phyloP scores from a whole-genome alignment of 2,888 invertebrate genomes.

The Zaprionus bogoriensis region DNA sequence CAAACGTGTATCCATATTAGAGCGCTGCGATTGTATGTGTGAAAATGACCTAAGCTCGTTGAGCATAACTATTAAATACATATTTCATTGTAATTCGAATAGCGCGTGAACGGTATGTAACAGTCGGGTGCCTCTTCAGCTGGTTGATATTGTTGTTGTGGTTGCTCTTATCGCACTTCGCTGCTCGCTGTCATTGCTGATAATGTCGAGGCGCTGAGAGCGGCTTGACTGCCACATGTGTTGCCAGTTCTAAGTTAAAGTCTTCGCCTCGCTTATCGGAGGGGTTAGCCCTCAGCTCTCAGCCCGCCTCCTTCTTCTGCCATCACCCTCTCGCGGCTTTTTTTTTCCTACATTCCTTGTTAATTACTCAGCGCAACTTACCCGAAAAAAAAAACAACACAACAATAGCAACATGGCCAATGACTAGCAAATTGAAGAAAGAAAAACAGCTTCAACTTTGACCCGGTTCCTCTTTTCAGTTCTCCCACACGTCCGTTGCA shows the following conservation, averaged over 20 bases:
- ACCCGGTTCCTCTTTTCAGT: conserved; percentile 17
- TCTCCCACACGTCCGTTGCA: conserved; percentile 58
- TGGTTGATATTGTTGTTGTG: conserved; percentile 21
- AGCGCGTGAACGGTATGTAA: too few species aligned
- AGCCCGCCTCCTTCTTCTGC: background rate
- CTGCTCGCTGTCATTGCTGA: conserved; percentile 67
- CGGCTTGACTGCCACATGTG: conserved; percentile 28
- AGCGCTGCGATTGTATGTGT: too few species aligned
- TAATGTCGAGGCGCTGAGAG: conserved; percentile 37
- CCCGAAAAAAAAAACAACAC: conserved; percentile 24
- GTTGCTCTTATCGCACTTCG: conserved; percentile 52
- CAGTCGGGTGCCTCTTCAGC: too few species aligned
- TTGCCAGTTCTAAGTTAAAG: conserved; percentile 22
- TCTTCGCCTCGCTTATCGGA: conserved; percentile 43
- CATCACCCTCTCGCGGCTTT: background rate
- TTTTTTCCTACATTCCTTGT: conserved; percentile 38
- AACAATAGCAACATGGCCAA: too few species aligned
- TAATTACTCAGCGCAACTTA: conserved; percentile 50
- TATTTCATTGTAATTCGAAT: too few species aligned
- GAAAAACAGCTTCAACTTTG: conserved; percentile 46
- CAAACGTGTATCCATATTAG: too few species aligned
- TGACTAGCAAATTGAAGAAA: too few species aligned
- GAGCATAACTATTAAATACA: too few species aligned
- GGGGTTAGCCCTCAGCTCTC: background rate
- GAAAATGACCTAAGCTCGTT: too few species aligned